Conservation (phyloP, 2,797 vertebrate genomes). For the Arrhamphus sclerolepis region DNA sequence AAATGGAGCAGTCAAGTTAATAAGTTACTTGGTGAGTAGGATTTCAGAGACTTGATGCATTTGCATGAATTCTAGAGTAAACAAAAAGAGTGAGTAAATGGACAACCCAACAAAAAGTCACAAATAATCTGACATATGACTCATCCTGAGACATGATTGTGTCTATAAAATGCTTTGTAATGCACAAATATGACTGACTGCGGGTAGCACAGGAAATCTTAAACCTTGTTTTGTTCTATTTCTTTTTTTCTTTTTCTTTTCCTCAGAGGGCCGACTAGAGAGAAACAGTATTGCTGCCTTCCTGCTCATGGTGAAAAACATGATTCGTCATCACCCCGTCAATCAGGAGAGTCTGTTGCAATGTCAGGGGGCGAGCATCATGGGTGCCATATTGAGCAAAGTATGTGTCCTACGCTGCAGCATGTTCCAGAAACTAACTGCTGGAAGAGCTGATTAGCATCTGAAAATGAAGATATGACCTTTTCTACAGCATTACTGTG, state of each 20-base stretch:
- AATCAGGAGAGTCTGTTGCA: slow-evolving; percentile 96
- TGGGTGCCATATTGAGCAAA: slow-evolving; percentile 92
- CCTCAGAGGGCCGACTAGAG: slow-evolving; percentile 89
- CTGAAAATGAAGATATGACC: slow-evolving; percentile 46
- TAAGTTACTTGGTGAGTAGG: slow-evolving; percentile 1
- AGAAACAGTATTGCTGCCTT: slow-evolving; percentile 92
- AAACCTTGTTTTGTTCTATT: slow-evolving; percentile 37
- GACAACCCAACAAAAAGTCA: not conserved
- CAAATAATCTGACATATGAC: slow-evolving; percentile 24
- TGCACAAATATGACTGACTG: slow-evolving; percentile 21
- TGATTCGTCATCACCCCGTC: slow-evolving; percentile 86
- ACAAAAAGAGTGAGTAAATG: slow-evolving; percentile 1
- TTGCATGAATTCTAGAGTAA: not conserved
- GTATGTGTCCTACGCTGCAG: slow-evolving; percentile 67
- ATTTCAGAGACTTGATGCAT: not conserved
- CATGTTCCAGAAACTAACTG: slow-evolving; percentile 15
- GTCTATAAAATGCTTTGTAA: slow-evolving; percentile 41
- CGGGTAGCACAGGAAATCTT: slow-evolving; percentile 49
- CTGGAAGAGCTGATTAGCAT: slow-evolving; percentile 34
- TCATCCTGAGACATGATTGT: slow-evolving; percentile 39
- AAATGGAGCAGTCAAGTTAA: slow-evolving; percentile 20
- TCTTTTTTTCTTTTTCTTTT: slow-evolving; percentile 4
- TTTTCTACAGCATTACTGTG: slow-evolving; percentile 34
- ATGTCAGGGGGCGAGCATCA: slow-evolving; percentile 90
- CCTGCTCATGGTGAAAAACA: slow-evolving; percentile 93